These are phyloP conservation scores for Esox niger DNA, from an alignment of 2,113 vertebrate genomes.

Conservation along the genomic window DNA sequence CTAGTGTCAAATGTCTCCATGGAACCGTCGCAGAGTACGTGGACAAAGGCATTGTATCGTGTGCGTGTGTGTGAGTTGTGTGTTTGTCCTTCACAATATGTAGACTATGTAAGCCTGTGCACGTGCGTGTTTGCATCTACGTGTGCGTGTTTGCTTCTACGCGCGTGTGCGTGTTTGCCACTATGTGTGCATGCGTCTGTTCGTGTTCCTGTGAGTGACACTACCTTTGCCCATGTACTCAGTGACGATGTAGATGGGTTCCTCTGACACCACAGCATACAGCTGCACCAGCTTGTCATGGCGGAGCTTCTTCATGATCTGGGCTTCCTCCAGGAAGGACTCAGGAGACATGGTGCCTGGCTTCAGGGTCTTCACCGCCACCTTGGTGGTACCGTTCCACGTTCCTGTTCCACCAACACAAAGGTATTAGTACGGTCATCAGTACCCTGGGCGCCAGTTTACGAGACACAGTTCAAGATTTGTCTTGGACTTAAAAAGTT, in stretches of 20 bases:
- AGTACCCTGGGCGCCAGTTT: not conserved
- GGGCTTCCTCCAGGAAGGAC: constrained; percentile 96
- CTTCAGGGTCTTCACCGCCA: constrained; percentile 97
- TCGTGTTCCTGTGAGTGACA: not conserved
- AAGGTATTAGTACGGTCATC: constrained; percentile 21
- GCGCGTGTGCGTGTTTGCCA: not conserved
- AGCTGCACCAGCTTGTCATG: constrained; percentile 97
- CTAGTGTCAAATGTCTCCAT: no score
- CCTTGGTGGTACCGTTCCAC: constrained; percentile 99
- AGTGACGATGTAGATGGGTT: constrained; percentile 97
- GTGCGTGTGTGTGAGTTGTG: not conserved
- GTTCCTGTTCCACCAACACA: constrained; percentile 74
- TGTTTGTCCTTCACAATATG: not conserved
- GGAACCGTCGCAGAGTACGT: no score
- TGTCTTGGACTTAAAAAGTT: not conserved
- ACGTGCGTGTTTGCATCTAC: not conserved
- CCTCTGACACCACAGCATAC: constrained; percentile 96
- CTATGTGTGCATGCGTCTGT: not conserved
- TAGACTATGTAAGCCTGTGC: not conserved
- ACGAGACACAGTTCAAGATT: not conserved
- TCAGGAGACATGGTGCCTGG: constrained; percentile 98
- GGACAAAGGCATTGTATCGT: not conserved
- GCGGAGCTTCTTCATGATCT: constrained; percentile 98
- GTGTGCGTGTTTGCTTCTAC: not conserved
- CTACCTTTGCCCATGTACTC: constrained; percentile 98